These are phyloP conservation scores for Monoplex corrugatus DNA, from an alignment of 2,888 invertebrate species.

Conservation along the genomic window DNA sequence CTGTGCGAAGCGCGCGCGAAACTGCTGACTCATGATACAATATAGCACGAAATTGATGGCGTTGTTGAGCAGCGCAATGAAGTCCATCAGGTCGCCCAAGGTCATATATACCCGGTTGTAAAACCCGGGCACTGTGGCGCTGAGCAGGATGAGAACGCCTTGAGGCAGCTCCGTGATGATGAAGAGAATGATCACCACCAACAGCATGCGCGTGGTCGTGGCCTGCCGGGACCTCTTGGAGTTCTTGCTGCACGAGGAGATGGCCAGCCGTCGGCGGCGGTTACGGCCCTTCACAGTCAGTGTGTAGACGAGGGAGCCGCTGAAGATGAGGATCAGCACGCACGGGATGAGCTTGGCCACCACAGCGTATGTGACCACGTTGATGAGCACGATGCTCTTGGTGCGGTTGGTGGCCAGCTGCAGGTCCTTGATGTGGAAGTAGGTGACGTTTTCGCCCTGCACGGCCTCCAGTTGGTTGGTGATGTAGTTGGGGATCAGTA, in stretches of 20 bases:
- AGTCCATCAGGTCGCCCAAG: constrained; percentile 91
- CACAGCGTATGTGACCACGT: constrained; percentile 85
- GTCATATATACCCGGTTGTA: constrained; percentile 84
- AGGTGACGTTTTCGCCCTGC: constrained; percentile 60
- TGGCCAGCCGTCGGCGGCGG: constrained; percentile 67
- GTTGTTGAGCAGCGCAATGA: constrained; percentile 93
- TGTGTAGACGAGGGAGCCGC: constrained; percentile 79
- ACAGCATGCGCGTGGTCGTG: constrained; percentile 93
- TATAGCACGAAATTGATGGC: constrained; percentile 96
- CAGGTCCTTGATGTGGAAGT: constrained; percentile 66
- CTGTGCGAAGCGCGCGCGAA: constrained; percentile 81
- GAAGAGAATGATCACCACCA: constrained; percentile 92
- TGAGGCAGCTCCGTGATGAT: constrained; percentile 95
- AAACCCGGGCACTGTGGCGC: constrained; percentile 87
- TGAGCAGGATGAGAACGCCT: constrained; percentile 88
- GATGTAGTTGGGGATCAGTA: constrained; percentile 92
- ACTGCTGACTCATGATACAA: constrained; percentile 96
- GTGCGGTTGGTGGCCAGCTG: constrained; percentile 67
- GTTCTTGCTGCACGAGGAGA: constrained; percentile 62
- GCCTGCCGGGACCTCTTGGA: constrained; percentile 80
- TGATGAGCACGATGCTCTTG: constrained; percentile 66
- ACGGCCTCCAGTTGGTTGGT: constrained; percentile 87
- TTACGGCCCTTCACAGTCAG: constrained; percentile 66
- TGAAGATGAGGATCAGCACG: constrained; percentile 88
- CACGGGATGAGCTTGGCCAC: constrained; percentile 93